These are phyloP conservation scores for Coccyzus lansbergi DNA, from an alignment of 2,797 vertebrate genomes.

Conservation along the genomic window DNA sequence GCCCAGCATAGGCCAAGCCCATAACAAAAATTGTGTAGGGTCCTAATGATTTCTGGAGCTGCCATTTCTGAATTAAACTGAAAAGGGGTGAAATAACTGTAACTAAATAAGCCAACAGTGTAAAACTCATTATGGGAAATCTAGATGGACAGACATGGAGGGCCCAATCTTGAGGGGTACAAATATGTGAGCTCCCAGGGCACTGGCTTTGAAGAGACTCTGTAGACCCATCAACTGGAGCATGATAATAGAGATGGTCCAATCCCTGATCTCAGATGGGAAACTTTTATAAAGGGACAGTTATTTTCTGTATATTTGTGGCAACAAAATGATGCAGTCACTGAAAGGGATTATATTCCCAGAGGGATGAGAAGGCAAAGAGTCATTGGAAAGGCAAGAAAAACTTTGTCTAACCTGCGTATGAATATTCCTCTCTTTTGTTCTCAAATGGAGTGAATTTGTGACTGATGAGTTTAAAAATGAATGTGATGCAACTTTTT, in stretches of 20 bases:
- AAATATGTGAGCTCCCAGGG: not conserved
- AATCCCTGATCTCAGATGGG: not conserved
- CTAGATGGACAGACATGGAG: not conserved
- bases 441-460: not conserved
- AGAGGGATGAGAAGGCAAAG: slow-evolving; percentile 12
- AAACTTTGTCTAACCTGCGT: not conserved
- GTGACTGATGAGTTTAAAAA: not conserved
- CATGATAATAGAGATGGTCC: not conserved
- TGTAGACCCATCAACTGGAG: not conserved
- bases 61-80: not conserved
- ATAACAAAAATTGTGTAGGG: not conserved
- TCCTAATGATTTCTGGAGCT: not conserved
- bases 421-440: not conserved
- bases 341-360: slow-evolving; percentile 14
- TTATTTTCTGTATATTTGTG: slow-evolving; percentile 1
- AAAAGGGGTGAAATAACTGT: not conserved
- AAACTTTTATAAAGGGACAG: not conserved
- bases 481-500: not conserved
- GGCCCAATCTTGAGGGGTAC: not conserved
- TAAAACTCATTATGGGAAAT: not conserved
- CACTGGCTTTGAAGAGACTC: not conserved
- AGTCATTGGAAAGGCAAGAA: not conserved
- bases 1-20: not conserved
- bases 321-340: not conserved
- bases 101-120: not conserved